Base-by-base conservation (phyloP, 2,888 invertebrate genomes). In the Auanema freiburgensis region DNA sequence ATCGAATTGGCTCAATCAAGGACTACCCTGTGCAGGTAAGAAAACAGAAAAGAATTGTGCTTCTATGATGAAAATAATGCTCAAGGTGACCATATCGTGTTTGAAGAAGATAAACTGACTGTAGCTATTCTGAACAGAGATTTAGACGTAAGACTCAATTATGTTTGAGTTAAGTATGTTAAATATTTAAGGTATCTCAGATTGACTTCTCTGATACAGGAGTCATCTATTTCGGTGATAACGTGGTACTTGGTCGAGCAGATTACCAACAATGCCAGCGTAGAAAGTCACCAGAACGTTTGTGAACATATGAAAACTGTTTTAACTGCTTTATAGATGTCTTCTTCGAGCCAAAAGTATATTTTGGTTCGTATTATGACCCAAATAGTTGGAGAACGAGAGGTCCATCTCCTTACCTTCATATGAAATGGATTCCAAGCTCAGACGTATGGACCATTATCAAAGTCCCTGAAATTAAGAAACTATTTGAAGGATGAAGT, bases 351-450 rank as follows among this genome's bases (percentile, higher is more conserved):
- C 41, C 56, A 6, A 51, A 53, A 12, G 12, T 14, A 5, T 51
- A 53, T 21, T 65, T 59, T 53, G 60, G 63, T 0, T 65, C 68
- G 3, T 70, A 59, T 42, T 66, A 49, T 43, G 62, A 67, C 51
- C 67, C 72, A 14, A 14, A 16, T 3, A 66, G 55, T 33, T 72
- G 72, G 72, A 42, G 41, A 23, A 14, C 49, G 1, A 65, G 67
- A 5, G 18, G 59, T 6, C 23, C 52, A 4, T n/a, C n/a, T n/a
- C 44, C 49, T 0, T 62, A 59, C 11, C 61, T 72, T 10, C 68
- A 70, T 50, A 70, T 70, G 64, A 63, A 72, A 40, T 53, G 52
- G 44, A 58, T 72, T 2, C 72, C 72, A 25, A 57, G 66, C 4
- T 57, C 57, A 23, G 1, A 41, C 21, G 72, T 69, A 41, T 57